Evolutionary conservation across 2,113 vertebrate species (phyloP), one percentile per base, ranked within the genome.

Genomic region (Cariama cristata): DNA sequence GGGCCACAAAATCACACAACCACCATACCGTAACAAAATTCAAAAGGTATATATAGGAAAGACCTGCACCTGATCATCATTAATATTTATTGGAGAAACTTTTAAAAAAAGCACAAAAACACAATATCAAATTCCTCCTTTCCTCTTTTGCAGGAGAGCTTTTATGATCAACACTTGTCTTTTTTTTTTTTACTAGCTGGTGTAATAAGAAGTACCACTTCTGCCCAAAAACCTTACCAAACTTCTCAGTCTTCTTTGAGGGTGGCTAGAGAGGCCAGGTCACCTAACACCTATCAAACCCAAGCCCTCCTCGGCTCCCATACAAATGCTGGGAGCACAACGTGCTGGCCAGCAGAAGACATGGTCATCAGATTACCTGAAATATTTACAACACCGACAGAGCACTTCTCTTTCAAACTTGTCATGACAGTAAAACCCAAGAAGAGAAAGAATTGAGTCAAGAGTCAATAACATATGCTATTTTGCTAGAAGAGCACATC

Each of bases 401-500:
- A 45, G 7, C 11, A 0, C 17, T 62, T 79, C 40, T 24, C 58
- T 64, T 93, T 67, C 13, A 3, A 62, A 58, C 15, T 13, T 55
- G 28, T 8, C 11, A 14, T 6, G 58, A 44, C 14, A 67, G 19
- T 74, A 77, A 87, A 87, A 67, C 12, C 35, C 28, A 79, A 71
- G 20, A 80, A 22, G 52, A 91, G 44, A 79, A 86, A 71, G 28
- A 53, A 63, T 0, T 47, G 19, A 92, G 19, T 68, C 28, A 69
- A 67, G 49, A 80, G 47, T 9, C 55, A 85, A 0, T 27, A 77
- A 50, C 23, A 62, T 2, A 2, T 4, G 1, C 9, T 40, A 4
- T 63, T 88, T 95, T 67, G 22, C 42, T 50, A 80, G n/a, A 15
- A 52, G 14, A 38, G 40, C 16, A 60, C 14, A 49, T 53, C 38